phyloP scores from a whole-genome alignment of 2,888 invertebrate species.

The Macaria liturata region DNA sequence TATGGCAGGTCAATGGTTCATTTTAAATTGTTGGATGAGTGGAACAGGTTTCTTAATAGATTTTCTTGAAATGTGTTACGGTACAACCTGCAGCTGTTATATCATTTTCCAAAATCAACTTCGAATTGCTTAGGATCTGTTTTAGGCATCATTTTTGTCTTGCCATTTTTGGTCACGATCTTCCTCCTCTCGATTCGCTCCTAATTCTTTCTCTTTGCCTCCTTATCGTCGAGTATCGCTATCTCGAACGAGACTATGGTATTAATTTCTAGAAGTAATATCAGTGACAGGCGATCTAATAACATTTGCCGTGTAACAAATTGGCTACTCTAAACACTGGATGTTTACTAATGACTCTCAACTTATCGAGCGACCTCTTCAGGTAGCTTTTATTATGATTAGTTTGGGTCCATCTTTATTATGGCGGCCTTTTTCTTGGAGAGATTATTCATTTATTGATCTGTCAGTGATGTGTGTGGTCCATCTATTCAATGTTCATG shows the following conservation, averaged over 20 bases:
- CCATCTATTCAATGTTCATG: too few relatives aligned
- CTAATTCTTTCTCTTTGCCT: constrained; percentile 4
- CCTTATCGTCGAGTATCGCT: neutral
- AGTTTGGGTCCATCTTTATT: too few relatives aligned
- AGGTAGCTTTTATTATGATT: too few relatives aligned
- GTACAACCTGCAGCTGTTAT: too few relatives aligned
- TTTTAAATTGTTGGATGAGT: constrained; percentile 14
- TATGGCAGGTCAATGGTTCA: constrained; percentile 10
- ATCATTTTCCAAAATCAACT: too few relatives aligned
- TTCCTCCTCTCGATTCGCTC: constrained; percentile 1
- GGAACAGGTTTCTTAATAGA: constrained; percentile 3
- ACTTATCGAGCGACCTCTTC: neutral
- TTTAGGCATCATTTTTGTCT: neutral
- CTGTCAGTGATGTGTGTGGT: too few relatives aligned
- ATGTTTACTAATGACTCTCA: constrained; percentile 4
- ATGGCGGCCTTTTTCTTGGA: too few relatives aligned
- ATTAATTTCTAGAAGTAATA: constrained; percentile 16
- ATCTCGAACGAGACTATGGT: constrained; percentile 11
- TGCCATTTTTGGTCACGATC: constrained; percentile 6
- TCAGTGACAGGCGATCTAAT: constrained; percentile 24
- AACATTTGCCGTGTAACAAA: constrained; percentile 17
- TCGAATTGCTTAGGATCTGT: too few relatives aligned
- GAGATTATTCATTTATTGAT: too few relatives aligned
- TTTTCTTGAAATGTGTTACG: neutral
- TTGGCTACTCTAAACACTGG: constrained; percentile 17